Evolutionary conservation across 2,113 vertebrate species (phyloP), one percentile per base, ranked within the genome.

Genomic region (Phalacrocorax brasilianus): DNA sequence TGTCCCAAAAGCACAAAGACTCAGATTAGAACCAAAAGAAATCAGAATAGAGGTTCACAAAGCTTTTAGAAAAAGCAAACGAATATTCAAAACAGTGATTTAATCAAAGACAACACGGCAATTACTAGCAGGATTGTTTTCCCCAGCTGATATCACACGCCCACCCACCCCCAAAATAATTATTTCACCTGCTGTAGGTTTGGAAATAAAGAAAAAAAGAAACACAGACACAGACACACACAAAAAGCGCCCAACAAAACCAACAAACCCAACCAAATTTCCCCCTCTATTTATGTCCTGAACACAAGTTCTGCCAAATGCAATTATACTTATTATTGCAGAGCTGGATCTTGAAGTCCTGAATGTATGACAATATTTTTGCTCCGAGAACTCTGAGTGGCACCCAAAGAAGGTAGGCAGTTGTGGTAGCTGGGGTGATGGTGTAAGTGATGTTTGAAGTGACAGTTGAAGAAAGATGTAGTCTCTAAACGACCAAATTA

Each of bases 1-100:
- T 89, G 84, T 94, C 95, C 93, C 78, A 88, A 93, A 94, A 96
- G 80, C 81, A 95, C 95, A 95, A 93, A 96, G 91, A 82, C 87
- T 92, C 92, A 30, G 67, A 97, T 73, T 94, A 91, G 73, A 93
- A 93, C 55, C 35, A 68, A 88, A 96, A 91, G 80, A 89, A 95
- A 95, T 62, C n/a, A 81, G 65, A 85, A 73, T 5, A 84, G 91
- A 74, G 50, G 73, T 66, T 93, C 83, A 85, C 71, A 92, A 73
- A 88, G 86, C 93, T 95, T 94, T 96, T 45, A 88, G 68, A 61
- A 67, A 75, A 95, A 88, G 70, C 59, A 83, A 93, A 65, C n/a
- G 70, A 88, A 91, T 89, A 95, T 6, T 81, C 90, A 95, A 97
- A 98, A 89, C 81, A 93, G 78, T 65, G 35, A 84, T 96, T 96